These are phyloP conservation scores for Leucoraja ocellata DNA, from an alignment of 2,797 vertebrate genomes.

Conservation along the genomic window DNA sequence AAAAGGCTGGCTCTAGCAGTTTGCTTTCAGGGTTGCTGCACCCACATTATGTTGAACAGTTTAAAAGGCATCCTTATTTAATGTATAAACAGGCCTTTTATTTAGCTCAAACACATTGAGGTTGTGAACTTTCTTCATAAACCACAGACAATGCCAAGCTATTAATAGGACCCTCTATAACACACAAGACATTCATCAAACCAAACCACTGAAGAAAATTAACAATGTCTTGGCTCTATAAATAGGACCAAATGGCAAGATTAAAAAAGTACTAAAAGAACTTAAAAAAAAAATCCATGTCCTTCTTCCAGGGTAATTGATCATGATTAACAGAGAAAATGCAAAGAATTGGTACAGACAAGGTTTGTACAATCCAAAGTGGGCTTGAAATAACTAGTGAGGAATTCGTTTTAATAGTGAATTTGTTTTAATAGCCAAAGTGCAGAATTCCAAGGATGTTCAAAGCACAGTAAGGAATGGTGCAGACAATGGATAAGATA, in stretches of 20 bases:
- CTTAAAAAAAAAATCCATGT: not conserved
- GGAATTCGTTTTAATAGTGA: not conserved
- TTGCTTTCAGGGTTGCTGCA: not conserved
- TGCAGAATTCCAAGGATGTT: not conserved
- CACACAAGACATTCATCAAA: not conserved
- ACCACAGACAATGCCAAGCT: not conserved
- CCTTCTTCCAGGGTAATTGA: not conserved
- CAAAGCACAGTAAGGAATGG: not conserved
- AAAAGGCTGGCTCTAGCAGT: not conserved
- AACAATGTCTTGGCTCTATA: not conserved
- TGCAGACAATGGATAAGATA: not conserved
- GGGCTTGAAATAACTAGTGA: not conserved
- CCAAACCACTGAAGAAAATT: not conserved
- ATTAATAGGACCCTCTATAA: not conserved
- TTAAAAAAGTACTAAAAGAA: not conserved
- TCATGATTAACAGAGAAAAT: not conserved
- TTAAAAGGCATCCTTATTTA: not conserved
- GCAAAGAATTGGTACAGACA: not conserved
- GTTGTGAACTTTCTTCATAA: slow-evolving; percentile 6
- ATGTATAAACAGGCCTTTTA: not conserved
- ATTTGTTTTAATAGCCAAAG: not conserved
- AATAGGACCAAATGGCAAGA: not conserved
- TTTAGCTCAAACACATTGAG: not conserved
- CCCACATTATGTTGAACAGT: not conserved
- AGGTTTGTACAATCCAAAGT: not conserved